A percentile compares a stretch with the other conserved stretches of the same genome.
These are phyloP conservation scores for Python bivittatus DNA, from an alignment of 2,113 vertebrate genomes.

Conservation along the genomic window DNA sequence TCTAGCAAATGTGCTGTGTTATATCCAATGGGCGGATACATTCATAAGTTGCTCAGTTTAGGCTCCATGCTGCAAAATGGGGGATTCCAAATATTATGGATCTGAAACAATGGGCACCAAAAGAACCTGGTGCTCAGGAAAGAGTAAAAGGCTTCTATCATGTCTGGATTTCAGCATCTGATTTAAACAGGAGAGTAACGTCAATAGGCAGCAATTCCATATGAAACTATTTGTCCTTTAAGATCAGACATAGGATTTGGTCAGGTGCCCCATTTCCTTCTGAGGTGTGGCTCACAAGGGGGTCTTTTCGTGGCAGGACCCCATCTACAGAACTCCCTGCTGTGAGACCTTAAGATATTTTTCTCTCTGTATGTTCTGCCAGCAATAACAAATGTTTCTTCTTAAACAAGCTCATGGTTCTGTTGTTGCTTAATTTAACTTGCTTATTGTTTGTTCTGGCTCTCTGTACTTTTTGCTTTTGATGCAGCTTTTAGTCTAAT, in stretches of 20 bases:
- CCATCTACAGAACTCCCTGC: neutral
- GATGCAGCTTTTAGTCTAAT: neutral
- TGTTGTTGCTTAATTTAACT: neutral
- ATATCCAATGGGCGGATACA: constrained; percentile 1
- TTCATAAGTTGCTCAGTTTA: constrained; percentile 18
- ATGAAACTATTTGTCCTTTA: neutral
- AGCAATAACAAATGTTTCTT: neutral
- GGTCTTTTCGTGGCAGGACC: neutral
- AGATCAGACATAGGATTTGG: neutral
- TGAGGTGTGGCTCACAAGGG: neutral
- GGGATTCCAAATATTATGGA: constrained; percentile 13
- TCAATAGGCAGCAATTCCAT: neutral
- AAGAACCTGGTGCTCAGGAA: neutral
- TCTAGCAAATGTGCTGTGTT: neutral
- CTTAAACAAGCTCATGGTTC: neutral
- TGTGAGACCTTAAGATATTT: neutral
- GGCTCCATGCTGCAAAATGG: neutral
- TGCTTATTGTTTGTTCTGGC: neutral
- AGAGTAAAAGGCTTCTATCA: constrained; percentile 3
- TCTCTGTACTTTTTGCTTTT: neutral
- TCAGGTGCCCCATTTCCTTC: neutral
- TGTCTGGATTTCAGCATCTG: constrained; percentile 24
- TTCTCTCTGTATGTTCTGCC: neutral
- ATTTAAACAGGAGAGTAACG: constrained; percentile 1
- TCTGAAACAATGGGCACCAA: constrained; percentile 5